Conservation (phyloP, 2,888 invertebrate species). For the Leistus spinibarbis region DNA sequence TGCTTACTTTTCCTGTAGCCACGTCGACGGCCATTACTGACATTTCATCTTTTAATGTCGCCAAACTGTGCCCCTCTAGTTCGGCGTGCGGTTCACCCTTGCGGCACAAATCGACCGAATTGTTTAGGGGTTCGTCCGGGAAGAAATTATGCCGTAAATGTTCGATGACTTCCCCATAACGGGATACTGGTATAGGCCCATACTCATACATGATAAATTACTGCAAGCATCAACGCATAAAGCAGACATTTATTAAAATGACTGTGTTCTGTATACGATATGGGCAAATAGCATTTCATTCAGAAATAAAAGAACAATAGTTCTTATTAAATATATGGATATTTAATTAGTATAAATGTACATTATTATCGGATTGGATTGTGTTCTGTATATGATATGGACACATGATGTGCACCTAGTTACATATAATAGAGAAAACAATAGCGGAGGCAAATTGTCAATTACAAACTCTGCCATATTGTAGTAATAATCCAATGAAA, state of each 20-base stretch:
- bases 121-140: constrained; percentile 83
- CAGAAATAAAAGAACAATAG: not conserved
- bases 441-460: not conserved
- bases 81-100: constrained; percentile 73
- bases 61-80: constrained; percentile 73
- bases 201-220: constrained; percentile 50
- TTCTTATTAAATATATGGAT: too few relatives aligned
- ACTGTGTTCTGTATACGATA: not conserved
- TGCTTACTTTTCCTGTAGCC: constrained; percentile 65
- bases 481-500: constrained; percentile 27
- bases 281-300: too few relatives aligned
- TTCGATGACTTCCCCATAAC: constrained; percentile 68
- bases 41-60: constrained; percentile 75
- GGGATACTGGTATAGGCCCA: constrained; percentile 58
- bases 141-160: constrained; percentile 79
- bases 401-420: too few relatives aligned
- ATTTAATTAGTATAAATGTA: too few relatives aligned
- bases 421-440: not conserved
- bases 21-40: constrained; percentile 71
- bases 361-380: too few relatives aligned
- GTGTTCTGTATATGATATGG: not conserved
- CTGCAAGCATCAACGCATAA: not conserved
- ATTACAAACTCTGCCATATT: not conserved
- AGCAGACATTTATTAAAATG: not conserved
- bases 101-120: constrained; percentile 74